Base-by-base conservation (phyloP, 2,797 vertebrate genomes). In the Rhinogobio ventralis region DNA sequence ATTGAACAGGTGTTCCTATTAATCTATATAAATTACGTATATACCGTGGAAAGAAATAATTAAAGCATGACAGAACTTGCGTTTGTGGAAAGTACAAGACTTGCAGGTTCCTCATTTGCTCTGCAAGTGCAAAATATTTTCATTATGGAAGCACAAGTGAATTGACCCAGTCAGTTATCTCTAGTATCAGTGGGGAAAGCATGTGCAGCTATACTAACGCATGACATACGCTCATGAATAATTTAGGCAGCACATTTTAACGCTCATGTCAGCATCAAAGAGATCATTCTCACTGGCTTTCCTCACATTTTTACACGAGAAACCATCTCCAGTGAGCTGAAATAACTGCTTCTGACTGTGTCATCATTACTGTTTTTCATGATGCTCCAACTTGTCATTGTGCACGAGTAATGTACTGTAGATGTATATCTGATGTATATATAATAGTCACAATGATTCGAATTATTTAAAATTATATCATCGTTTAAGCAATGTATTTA, bases 171-270 rank as follows among this genome's bases (percentile, higher is more conserved):
- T 67, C 7, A 74, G 9, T 66, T 66, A 7, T 66, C 28, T 68
- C 19, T 6, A 57, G 68, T 60, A 36, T 79, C 69, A 78, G 20
- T 23, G 72, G 66, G 33, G 5, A 76, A 79, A 79, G 25, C 57
- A 60, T 66, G 46, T 25, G 62, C 25, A 68, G 60, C 51, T 28
- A 79, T 77, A 79, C 76, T 82, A 83, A 88, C 60, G 25, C 60
- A 66, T 78, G 68, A 84, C 82, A 86, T 81, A 84, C 78, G 78
- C 42, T 84, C 77, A 86, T 86, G 30, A 83, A 86, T 78, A 81
- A 84, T 86, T 86, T 78, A 88, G 72, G 13, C n/a, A 6, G 51
- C 64, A 84, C 45, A 82, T 73, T 86, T 80, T 77, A 66, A 67
- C n/a, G 68, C 74, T 64, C 79, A 69, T 74, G 33, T 87, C 60